These are phyloP conservation scores for Turritopsis rubra DNA, from an alignment of 30 jellyfish, hydroid and myxozoan genomes.

Conservation along the genomic window DNA sequence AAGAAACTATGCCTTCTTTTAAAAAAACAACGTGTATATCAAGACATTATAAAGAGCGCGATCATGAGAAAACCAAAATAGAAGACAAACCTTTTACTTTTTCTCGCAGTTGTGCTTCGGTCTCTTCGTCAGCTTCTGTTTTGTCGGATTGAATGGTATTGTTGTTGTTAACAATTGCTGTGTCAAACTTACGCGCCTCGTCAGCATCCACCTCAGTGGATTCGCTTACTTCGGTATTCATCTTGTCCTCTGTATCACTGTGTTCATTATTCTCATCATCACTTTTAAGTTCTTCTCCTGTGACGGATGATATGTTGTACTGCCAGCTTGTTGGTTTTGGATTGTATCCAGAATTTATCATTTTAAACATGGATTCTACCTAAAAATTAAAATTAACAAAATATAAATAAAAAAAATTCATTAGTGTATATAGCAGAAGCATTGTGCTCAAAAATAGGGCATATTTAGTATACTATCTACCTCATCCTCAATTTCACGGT, in stretches of 20 bases:
- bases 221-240: not conserved
- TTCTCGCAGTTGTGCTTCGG: constrained; percentile 33
- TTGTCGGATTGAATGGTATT: not conserved
- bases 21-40: no score
- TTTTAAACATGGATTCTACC: constrained; percentile 43
- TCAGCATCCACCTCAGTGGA: constrained; percentile 28
- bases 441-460: not conserved
- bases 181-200: constrained; percentile 2
- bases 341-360: constrained; percentile 42
- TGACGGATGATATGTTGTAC: constrained; percentile 51
- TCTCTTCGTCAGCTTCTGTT: constrained; percentile 31
- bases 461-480: not conserved
- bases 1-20: not conserved
- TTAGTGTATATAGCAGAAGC: no score
- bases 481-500: constrained; percentile 16
- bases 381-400: not conserved
- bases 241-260: constrained; percentile 21
- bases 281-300: constrained; percentile 15
- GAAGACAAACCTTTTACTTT: constrained; percentile 23
- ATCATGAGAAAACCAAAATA: not conserved
- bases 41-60: no score
- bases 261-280: constrained; percentile 26
- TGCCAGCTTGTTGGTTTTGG: constrained; percentile 55
- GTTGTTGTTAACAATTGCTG: not conserved
- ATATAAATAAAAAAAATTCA: no score